A percentile compares a stretch with the other conserved stretches of the same genome.
These are phyloP conservation scores for Clepsis dumicolana DNA, from an alignment of 2,888 invertebrate genomes.

Conservation along the genomic window DNA sequence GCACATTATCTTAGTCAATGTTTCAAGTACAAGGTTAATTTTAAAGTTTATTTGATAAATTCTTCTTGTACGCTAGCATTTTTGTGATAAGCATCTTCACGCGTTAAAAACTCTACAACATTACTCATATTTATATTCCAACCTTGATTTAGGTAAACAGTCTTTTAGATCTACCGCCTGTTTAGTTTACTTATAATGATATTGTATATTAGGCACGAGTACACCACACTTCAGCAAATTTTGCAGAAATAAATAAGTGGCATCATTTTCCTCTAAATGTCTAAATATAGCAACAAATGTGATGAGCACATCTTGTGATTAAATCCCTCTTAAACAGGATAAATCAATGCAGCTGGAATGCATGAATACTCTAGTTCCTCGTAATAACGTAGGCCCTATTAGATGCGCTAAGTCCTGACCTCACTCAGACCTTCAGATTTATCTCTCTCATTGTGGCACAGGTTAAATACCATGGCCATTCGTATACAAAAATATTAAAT, in stretches of 20 bases:
- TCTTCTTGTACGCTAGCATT: not conserved
- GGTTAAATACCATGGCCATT: slow-evolving; percentile 33
- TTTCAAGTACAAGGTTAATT: slow-evolving; percentile 29
- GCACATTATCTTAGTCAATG: not conserved
- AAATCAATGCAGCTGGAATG: slow-evolving; percentile 7
- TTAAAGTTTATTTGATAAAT: not conserved
- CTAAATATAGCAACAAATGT: slow-evolving; percentile 1
- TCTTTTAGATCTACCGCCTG: no score
- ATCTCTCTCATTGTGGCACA: slow-evolving; percentile 32
- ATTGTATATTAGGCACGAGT: no score
- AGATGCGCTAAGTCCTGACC: slow-evolving; percentile 42
- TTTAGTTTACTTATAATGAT: no score
- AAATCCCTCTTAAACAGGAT: slow-evolving; percentile 5
- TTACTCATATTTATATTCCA: not conserved
- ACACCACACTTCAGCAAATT: no score
- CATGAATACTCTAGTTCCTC: slow-evolving; percentile 27
- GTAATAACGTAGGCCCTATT: slow-evolving; percentile 40
- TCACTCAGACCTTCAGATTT: slow-evolving; percentile 32
- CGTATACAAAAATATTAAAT: slow-evolving; percentile 26
- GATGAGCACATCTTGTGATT: not conserved
- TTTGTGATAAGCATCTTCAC: not conserved
- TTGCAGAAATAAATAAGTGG: no score
- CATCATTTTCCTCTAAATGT: not conserved
- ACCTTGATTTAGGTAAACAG: no score
- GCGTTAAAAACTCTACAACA: not conserved